Conservation (phyloP, 1,140 invertebrate genomes). For the Drosophila tropicalis region DNA sequence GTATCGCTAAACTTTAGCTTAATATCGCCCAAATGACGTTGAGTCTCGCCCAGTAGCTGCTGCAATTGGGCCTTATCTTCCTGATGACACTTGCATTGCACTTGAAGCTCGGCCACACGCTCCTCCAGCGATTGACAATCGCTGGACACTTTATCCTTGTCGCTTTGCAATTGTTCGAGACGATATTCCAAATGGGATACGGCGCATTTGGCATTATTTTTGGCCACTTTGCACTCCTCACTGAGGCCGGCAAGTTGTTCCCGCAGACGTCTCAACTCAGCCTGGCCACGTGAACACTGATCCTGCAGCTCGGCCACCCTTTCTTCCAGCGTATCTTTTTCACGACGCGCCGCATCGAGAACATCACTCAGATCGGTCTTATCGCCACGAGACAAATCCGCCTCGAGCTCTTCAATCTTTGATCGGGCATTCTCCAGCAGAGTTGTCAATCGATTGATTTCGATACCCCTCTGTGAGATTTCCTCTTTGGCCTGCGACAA, state of each 20-base stretch:
- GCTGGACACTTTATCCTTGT: constrained; percentile 87
- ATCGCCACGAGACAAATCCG: constrained; percentile 85
- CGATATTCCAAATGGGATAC: constrained; percentile 92
- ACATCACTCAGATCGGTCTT: constrained; percentile 89
- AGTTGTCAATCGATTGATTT: constrained; percentile 90
- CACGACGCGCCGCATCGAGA: constrained; percentile 87
- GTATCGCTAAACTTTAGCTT: constrained; percentile 84
- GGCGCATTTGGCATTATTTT: constrained; percentile 92
- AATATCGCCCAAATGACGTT: constrained; percentile 87
- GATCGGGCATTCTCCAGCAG: constrained; percentile 92
- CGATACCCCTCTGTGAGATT: constrained; percentile 87
- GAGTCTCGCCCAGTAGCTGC: constrained; percentile 87
- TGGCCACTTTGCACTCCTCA: constrained; percentile 91
- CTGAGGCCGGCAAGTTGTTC: constrained; percentile 89
- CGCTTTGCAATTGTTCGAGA: constrained; percentile 88
- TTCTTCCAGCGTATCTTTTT: constrained; percentile 88
- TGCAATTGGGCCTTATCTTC: constrained; percentile 91
- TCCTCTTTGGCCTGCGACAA: constrained; percentile 88
- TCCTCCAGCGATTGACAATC: constrained; percentile 90
- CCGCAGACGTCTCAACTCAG: constrained; percentile 89
- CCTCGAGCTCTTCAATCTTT: constrained; percentile 87
- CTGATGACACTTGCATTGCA: constrained; percentile 88
- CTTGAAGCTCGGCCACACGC: constrained; percentile 89
- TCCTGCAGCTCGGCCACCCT: constrained; percentile 90
- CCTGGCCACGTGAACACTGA: constrained; percentile 89